Base-by-base conservation (phyloP, 2,113 vertebrate genomes). In the Chlamydotis undulata region DNA sequence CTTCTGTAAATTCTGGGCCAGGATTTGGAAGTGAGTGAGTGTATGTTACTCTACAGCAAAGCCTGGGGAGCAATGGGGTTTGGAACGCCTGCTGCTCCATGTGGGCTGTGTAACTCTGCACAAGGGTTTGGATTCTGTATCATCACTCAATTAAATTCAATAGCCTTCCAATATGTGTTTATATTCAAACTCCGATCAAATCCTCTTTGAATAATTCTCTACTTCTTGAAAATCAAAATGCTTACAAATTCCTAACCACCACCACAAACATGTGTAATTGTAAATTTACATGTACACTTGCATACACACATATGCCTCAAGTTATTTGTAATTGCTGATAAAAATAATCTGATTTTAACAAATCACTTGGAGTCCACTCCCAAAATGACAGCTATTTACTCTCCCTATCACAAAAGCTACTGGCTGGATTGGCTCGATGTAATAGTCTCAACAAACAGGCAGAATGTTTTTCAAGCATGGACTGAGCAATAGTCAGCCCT, bases 381-480 rank as follows among this genome's bases (percentile, higher is more conserved):
- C 37, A 28, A 67, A 87, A 80, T 83, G 68, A 90, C 60, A 90
- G 35, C 33, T 81, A 25, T 78, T 94, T 81, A 63, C 7, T 86
- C 37, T 93, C 10, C 14, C 18, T 53, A 4, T 73, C 45, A 80
- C 16, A 69, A 83, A 91, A 91, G 10, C 16, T 79, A n/a, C 50
- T 57, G 18, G 11, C 31, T 80, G 50, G 39, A 52, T 57, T 83
- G 61, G 25, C 23, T 91, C 4, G n/a, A 22, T 41, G 8, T 52
- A 75, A 60, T 16, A 39, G 35, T 61, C 60, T 81, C 35, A 84
- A 39, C 12, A 84, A 90, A 69, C 1, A 35, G 4, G 41, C 31
- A 63, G 55, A 77, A 65, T n/a, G 18, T 16, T n/a, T 64, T 59
- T 75, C 19, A 68, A 81, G 17, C 19, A 43, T 15, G 12, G 16